Conservation (phyloP, 2,113 vertebrate genomes). For the Eupsittula cactorum region DNA sequence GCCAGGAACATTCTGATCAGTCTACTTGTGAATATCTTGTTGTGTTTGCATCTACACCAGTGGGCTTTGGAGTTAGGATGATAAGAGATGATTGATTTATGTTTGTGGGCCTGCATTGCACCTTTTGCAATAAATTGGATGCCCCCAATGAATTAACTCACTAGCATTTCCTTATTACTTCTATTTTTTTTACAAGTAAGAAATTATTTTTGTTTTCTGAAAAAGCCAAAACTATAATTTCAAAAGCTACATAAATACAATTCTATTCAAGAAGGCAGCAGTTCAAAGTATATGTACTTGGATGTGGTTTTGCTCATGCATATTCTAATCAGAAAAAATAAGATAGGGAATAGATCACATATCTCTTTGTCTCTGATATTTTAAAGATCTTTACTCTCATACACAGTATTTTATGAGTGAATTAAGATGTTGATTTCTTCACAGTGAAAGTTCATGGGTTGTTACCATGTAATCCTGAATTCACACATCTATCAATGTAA, state of each 20-base stretch:
- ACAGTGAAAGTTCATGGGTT: background rate
- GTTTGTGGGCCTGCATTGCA: background rate
- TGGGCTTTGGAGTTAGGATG: background rate
- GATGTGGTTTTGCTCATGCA: background rate
- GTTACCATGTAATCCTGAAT: background rate
- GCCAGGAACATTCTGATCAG: background rate
- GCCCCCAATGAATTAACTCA: background rate
- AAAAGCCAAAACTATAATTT: background rate
- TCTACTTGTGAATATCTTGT: background rate
- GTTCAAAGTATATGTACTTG: background rate
- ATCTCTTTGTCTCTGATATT: background rate
- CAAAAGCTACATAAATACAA: background rate
- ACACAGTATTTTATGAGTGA: background rate
- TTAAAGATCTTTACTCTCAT: background rate
- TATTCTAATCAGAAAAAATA: background rate
- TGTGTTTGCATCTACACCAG: background rate
- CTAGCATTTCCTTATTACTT: background rate
- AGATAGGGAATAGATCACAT: accelerated
- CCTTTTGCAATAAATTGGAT: background rate
- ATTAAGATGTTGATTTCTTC: background rate
- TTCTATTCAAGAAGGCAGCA: background rate
- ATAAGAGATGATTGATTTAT: background rate
- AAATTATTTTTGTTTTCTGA: background rate
- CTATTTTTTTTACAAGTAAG: background rate
- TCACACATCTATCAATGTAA: background rate